A percentile compares a stretch with the other conserved stretches of the same genome.
Evolutionary conservation across 1,140 invertebrate genomes (phyloP).

Genomic region (Drosophila azteca): DNA sequence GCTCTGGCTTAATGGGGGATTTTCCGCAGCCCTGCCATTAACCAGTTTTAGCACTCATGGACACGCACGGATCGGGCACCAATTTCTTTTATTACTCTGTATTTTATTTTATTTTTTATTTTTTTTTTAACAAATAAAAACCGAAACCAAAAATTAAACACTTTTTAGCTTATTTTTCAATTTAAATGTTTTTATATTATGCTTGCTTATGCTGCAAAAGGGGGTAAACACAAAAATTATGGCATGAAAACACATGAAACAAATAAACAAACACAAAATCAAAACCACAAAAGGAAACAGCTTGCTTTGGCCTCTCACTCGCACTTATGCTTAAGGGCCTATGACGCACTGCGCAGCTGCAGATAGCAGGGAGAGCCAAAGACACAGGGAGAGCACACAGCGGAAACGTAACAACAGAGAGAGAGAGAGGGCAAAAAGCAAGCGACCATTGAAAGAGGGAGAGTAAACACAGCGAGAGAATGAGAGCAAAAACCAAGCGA

Average conservation of each 20-base stretch:
- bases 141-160: constrained; percentile 27
- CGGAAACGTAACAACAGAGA: background rate
- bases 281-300: constrained; percentile 22
- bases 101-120: constrained; percentile 7
- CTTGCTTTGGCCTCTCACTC: constrained; percentile 23
- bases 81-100: constrained; percentile 35
- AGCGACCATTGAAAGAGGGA: background rate
- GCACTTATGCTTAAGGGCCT: constrained; percentile 1
- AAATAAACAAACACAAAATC: constrained; percentile 34
- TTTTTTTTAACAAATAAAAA: constrained; percentile 32
- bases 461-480: constrained; percentile 7
- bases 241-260: constrained; percentile 8
- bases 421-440: background rate
- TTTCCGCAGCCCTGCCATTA: constrained; percentile 43
- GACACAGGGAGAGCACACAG: background rate
- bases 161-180: constrained; percentile 8
- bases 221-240: constrained; percentile 11
- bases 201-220: constrained; percentile 2
- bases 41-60: constrained; percentile 43
- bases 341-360: constrained; percentile 17
- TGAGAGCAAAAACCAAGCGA: background rate
- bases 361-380: constrained; percentile 9
- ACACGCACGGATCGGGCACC: constrained; percentile 42
- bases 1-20: constrained; percentile 29
- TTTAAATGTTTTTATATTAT: constrained; percentile 11